Conservation (phyloP, 2,888 invertebrate species). For the Xiphydria camelus region DNA sequence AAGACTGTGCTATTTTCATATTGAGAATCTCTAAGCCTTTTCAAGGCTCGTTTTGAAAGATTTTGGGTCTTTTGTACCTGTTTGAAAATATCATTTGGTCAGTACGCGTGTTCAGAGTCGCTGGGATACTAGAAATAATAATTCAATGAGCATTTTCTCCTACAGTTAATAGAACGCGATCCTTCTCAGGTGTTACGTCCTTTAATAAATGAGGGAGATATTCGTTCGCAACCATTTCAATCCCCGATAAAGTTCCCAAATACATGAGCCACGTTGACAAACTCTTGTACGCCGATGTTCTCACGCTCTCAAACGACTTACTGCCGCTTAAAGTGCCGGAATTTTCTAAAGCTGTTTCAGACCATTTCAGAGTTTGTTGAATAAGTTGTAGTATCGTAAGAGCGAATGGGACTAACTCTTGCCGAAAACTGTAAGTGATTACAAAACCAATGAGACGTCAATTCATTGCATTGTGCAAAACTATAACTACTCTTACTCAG, state of each 20-base stretch:
- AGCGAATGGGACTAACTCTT: conserved; percentile 42
- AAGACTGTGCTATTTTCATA: conserved; percentile 33
- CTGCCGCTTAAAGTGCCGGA: conserved; percentile 31
- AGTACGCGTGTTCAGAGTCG: too few species aligned
- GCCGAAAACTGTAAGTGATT: conserved; percentile 37
- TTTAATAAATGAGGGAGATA: conserved; percentile 38
- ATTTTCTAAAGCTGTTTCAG: conserved; percentile 26
- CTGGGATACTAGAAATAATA: background rate
- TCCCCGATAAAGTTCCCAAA: conserved; percentile 38
- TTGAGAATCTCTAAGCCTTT: conserved; percentile 39
- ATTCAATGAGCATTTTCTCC: conserved; percentile 10
- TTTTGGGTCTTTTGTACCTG: conserved; percentile 41
- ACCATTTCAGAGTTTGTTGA: conserved; percentile 46
- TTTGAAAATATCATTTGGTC: conserved; percentile 6
- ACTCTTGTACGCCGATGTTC: conserved; percentile 41
- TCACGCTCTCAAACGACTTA: conserved; percentile 38
- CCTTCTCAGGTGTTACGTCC: conserved; percentile 42
- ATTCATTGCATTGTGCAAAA: too few species aligned
- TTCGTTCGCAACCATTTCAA: conserved; percentile 43
- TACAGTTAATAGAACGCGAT: conserved; percentile 39
- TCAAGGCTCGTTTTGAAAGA: conserved; percentile 39
- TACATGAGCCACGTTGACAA: conserved; percentile 42
- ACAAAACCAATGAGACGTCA: background rate
- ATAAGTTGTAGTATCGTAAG: conserved; percentile 42
- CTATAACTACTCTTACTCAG: too few species aligned